phyloP scores from a whole-genome alignment of 2,888 invertebrate genomes.

The Acrobasis suavella region DNA sequence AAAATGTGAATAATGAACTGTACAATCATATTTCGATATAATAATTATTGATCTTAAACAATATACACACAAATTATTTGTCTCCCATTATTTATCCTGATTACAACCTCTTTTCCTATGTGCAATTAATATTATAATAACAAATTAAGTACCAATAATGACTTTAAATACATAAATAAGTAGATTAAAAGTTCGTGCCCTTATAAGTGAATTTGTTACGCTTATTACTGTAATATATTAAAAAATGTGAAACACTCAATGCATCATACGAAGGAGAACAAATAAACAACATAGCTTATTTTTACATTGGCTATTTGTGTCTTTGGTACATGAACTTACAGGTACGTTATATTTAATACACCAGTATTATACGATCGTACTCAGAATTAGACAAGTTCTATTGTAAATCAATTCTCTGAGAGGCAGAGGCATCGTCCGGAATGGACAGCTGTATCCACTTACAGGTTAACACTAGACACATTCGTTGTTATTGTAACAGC shows the following conservation, averaged over 20 bases:
- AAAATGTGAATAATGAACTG: constrained; percentile 65
- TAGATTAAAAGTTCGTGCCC: constrained; percentile 67
- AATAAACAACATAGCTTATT: constrained; percentile 35
- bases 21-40: constrained; percentile 69
- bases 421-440: constrained; percentile 25
- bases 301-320: constrained; percentile 33
- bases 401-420: constrained; percentile 24
- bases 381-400: constrained; percentile 28
- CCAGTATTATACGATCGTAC: constrained; percentile 37
- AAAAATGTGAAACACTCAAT: constrained; percentile 52
- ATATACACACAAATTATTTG: constrained; percentile 81
- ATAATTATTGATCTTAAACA: constrained; percentile 70
- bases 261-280: constrained; percentile 42
- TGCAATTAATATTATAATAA: constrained; percentile 69
- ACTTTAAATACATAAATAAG: constrained; percentile 56
- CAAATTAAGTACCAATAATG: constrained; percentile 60
- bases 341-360: constrained; percentile 31
- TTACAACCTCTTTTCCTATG: constrained; percentile 80
- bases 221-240: constrained; percentile 51
- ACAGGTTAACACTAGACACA: constrained; percentile 61
- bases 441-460: constrained; percentile 39
- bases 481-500: constrained; percentile 79
- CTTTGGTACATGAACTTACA: constrained; percentile 24
- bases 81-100: constrained; percentile 70
- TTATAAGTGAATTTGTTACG: constrained; percentile 66